These are phyloP conservation scores for Tapirus terrestris DNA, from an alignment of 2,113 vertebrate species.

Conservation along the genomic window DNA sequence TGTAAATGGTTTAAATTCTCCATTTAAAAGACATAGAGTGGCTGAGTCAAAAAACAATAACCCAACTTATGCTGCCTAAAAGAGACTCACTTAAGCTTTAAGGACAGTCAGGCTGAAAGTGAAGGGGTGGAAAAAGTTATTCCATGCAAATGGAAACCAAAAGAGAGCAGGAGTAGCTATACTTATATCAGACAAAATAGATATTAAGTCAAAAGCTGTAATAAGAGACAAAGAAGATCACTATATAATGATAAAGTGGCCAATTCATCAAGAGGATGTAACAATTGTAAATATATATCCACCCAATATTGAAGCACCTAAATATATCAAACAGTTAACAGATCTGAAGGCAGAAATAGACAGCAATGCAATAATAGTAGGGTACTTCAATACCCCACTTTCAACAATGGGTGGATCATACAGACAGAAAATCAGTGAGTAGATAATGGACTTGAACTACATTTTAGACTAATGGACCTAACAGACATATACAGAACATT, in stretches of 20 bases:
- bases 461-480: not conserved
- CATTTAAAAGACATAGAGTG: not conserved
- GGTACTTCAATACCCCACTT: not conserved
- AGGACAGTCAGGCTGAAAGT: not conserved
- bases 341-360: not conserved
- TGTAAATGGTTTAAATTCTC: not conserved
- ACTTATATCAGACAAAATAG: not conserved
- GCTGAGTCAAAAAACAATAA: not conserved
- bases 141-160: not conserved
- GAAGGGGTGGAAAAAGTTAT: not conserved
- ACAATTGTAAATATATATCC: not conserved
- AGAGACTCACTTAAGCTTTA: not conserved
- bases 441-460: not conserved
- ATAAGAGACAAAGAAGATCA: not conserved
- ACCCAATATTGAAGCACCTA: not conserved
- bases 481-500: not conserved
- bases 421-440: not conserved
- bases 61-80: not conserved
- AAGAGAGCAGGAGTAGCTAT: not conserved
- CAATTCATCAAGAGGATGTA: not conserved
- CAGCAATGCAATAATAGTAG: not conserved
- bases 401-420: not conserved
- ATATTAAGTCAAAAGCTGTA: not conserved
- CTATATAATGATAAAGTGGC: not conserved
- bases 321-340: not conserved